A percentile compares a stretch with the other conserved stretches of the same genome.
Conservation (phyloP, 2,113 vertebrate species). For the Pyrgilauda ruficollis region DNA sequence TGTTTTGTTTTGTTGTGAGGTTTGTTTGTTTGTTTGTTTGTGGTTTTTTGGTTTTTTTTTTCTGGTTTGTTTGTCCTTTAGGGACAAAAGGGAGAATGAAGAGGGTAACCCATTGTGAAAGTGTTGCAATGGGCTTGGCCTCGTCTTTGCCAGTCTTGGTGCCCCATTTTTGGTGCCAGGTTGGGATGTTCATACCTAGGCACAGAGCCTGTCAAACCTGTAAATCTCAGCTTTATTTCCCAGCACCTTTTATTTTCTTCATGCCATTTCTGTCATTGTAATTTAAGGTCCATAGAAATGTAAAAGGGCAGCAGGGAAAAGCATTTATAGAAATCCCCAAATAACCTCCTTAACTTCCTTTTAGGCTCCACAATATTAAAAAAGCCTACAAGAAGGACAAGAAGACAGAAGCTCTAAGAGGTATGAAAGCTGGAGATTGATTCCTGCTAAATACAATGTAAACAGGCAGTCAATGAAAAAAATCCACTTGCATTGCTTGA, state of each 20-base stretch:
- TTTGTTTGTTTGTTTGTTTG: no score
- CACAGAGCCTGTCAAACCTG: not conserved
- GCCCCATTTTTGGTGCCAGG: not conserved
- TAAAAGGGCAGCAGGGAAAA: not conserved
- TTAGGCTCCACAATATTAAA: constrained; percentile 82
- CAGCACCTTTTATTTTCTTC: not conserved
- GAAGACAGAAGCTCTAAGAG: constrained; percentile 84
- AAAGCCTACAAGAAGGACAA: constrained; percentile 81
- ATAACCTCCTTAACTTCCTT: not conserved
- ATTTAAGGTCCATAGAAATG: not conserved
- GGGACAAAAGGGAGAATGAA: not conserved
- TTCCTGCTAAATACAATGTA: not conserved
- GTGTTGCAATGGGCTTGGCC: not conserved
- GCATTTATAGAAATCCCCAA: not conserved
- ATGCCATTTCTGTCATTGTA: not conserved
- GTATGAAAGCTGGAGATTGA: constrained; percentile 39
- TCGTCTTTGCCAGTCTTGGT: not conserved
- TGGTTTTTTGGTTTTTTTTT: no score
- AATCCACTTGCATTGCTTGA: not conserved
- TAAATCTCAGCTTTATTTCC: not conserved
- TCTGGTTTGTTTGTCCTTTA: not conserved
- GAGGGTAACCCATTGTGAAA: not conserved
- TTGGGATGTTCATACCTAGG: not conserved
- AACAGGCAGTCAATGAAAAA: not conserved
- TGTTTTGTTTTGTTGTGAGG: no score